Evolutionary conservation across 2,113 vertebrate species (phyloP).

Genomic region (Gymnorhina tibicen): DNA sequence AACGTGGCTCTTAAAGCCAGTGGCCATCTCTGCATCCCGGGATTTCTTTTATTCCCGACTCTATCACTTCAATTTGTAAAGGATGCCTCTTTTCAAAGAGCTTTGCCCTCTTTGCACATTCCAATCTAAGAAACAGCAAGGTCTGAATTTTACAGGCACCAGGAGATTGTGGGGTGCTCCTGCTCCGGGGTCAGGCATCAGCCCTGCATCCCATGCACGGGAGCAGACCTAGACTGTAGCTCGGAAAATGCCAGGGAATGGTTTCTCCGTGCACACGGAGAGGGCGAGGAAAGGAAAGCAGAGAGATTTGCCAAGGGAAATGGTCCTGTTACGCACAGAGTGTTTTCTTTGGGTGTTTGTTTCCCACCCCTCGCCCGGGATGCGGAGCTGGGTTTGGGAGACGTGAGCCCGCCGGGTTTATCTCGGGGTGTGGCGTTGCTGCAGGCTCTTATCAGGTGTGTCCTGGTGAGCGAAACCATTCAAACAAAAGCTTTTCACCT

Average conservation of each 20-base stretch:
- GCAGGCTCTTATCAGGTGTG: constrained; percentile 15
- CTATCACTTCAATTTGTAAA: fast-evolving
- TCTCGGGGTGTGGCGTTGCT: neutral
- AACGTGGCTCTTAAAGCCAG: fast-evolving
- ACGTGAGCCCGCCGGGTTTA: neutral
- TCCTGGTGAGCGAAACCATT: neutral
- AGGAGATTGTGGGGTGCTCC: neutral
- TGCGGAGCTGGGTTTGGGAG: neutral
- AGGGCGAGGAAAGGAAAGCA: neutral
- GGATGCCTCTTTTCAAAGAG: neutral
- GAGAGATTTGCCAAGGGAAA: neutral
- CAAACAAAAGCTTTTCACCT: neutral
- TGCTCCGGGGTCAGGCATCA: fast-evolving
- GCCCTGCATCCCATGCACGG: neutral
- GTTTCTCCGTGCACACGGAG: fast-evolving
- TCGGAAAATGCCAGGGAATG: neutral
- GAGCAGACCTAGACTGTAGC: neutral
- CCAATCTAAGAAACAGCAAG: neutral
- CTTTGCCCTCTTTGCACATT: neutral
- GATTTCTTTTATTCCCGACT: neutral
- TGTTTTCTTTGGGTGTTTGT: neutral
- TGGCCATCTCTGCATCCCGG: neutral
- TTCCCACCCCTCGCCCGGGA: neutral
- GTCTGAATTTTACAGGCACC: neutral
- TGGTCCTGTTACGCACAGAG: neutral